Percentiles rank a stretch among this genome's conserved stretches.
Evolutionary conservation across 2,888 invertebrate genomes (phyloP).

Genomic region (Eremobia ochroleuca): DNA sequence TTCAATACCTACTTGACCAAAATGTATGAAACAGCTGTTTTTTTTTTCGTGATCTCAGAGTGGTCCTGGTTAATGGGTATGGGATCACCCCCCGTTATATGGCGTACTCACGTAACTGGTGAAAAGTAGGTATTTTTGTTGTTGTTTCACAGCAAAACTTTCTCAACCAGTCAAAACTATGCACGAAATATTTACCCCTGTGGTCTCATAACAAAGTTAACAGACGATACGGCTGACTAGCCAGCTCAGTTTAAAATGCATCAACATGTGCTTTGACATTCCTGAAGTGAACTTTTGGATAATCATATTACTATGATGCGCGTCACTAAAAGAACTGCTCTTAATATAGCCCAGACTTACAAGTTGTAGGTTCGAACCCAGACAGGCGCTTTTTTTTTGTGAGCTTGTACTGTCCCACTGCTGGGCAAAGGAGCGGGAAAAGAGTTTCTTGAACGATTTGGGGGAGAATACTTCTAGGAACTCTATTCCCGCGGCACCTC

Average conservation of each 20-base stretch:
- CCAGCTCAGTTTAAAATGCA: slow-evolving; percentile 8
- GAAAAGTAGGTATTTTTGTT: background rate
- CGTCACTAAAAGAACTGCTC: too few species aligned
- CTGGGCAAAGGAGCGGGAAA: too few species aligned
- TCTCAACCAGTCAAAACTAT: slow-evolving; percentile 7
- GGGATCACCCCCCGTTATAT: background rate
- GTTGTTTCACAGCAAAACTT: background rate
- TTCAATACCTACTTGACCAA: too few species aligned
- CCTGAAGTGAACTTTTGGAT: background rate
- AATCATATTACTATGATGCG: background rate
- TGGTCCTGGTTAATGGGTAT: background rate
- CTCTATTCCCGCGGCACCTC: too few species aligned
- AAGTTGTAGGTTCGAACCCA: too few species aligned
- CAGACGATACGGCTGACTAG: background rate
- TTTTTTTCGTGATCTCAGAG: too few species aligned
- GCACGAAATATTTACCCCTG: background rate
- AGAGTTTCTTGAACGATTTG: too few species aligned
- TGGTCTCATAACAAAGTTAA: slow-evolving; percentile 16
- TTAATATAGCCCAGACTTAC: too few species aligned
- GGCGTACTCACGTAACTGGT: background rate
- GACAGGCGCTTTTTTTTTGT: too few species aligned
- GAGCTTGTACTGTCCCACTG: too few species aligned
- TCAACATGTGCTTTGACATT: slow-evolving; percentile 20
- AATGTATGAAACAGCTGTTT: too few species aligned
- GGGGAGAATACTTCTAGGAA: too few species aligned